Conservation (phyloP, 2,888 invertebrate species). For the Mactromeris polynyma region DNA sequence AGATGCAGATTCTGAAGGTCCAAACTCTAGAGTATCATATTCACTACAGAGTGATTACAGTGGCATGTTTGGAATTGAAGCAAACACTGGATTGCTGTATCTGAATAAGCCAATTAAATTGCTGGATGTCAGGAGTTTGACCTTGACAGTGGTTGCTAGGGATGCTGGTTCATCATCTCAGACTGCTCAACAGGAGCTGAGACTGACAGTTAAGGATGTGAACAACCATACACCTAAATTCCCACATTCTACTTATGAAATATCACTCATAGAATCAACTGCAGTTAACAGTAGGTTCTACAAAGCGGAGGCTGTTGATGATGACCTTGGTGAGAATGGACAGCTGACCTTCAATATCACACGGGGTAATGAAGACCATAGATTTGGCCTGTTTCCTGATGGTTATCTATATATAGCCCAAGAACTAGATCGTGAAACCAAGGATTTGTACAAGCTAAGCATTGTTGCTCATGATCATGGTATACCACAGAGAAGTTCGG, state of each 20-base stretch:
- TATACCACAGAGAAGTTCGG: conserved; percentile 89
- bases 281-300: conserved; percentile 93
- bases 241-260: conserved; percentile 96
- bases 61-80: conserved; percentile 94
- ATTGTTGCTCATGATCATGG: conserved; percentile 93
- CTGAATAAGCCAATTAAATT: conserved; percentile 91
- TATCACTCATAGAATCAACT: conserved; percentile 95
- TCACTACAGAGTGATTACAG: conserved; percentile 92
- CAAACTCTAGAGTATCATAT: conserved; percentile 95
- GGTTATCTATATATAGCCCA: conserved; percentile 96
- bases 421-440: conserved; percentile 94
- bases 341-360: conserved; percentile 90
- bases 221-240: conserved; percentile 98
- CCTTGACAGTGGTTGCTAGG: conserved; percentile 77
- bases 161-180: conserved; percentile 80
- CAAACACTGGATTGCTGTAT: conserved; percentile 95
- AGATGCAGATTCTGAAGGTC: conserved; percentile 94
- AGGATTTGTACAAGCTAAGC: conserved; percentile 96
- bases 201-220: conserved; percentile 92
- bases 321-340: conserved; percentile 82
- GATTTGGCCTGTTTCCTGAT: conserved; percentile 98
- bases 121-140: conserved; percentile 55
- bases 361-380: conserved; percentile 94
- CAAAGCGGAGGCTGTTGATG: conserved; percentile 81
- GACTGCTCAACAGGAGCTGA: conserved; percentile 74